Evolutionary conservation across 64 coral and sea anemone species (phyloP).

Genomic region (Montipora cactus): DNA sequence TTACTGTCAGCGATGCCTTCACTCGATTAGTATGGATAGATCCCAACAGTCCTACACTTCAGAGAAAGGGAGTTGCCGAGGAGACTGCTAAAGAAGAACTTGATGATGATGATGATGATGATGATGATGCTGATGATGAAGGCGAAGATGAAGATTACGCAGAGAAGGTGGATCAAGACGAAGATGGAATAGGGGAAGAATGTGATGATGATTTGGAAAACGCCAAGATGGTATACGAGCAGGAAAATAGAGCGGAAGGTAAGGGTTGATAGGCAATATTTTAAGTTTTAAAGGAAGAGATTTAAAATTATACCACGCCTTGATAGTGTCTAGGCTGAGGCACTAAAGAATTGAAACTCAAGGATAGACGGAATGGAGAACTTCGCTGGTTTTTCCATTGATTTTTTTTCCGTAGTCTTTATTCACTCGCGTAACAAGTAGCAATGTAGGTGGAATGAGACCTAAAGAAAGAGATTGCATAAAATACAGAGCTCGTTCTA

Average conservation of each 20-base stretch:
- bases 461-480: too few species aligned
- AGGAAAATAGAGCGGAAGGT: not conserved
- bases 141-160: conserved; percentile 59
- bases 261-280: not conserved
- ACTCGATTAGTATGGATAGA: conserved; percentile 46
- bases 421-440: not conserved
- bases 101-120: conserved; percentile 44
- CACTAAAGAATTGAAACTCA: too few species aligned
- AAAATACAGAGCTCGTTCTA: too few species aligned
- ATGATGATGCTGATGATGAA: conserved; percentile 64
- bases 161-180: conserved; percentile 21
- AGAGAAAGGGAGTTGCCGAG: conserved; percentile 68
- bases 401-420: not conserved
- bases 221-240: not conserved
- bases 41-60: conserved; percentile 45
- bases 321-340: too few species aligned
- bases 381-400: too few species aligned
- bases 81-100: conserved; percentile 13
- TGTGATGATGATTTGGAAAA: not conserved
- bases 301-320: too few species aligned
- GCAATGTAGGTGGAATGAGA: too few species aligned
- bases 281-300: too few species aligned
- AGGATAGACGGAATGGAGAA: too few species aligned
- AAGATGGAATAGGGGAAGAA: conserved; percentile 25
- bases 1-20: conserved; percentile 22